Evolutionary conservation across 2,113 vertebrate species (phyloP).

Genomic region (Nycticorax nycticorax): DNA sequence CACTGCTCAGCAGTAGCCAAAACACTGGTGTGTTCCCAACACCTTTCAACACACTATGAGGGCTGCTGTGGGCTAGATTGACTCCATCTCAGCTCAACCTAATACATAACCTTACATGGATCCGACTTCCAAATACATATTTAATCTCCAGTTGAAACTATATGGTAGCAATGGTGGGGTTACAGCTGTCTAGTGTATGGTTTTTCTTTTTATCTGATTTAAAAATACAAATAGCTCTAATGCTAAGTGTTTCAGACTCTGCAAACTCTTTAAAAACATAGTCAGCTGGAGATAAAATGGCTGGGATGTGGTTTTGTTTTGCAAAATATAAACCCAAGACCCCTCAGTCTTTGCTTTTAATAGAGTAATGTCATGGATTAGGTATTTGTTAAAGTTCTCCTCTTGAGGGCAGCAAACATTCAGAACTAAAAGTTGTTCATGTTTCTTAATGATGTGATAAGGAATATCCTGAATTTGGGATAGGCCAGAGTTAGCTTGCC

Average conservation of each 20-base stretch:
- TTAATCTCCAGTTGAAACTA: neutral
- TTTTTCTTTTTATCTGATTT: neutral
- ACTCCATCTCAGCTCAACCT: no score
- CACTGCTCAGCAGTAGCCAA: no score
- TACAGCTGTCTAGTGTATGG: neutral
- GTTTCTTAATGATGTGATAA: neutral
- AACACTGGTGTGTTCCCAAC: no score
- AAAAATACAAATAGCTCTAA: neutral
- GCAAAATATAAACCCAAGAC: neutral
- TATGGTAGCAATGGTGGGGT: neutral
- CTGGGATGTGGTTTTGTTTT: neutral
- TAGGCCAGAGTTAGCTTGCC: neutral
- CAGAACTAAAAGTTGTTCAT: neutral
- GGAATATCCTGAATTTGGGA: neutral
- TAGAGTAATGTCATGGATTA: neutral
- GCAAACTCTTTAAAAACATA: neutral
- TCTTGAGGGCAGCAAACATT: conserved; percentile 68
- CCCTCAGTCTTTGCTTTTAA: neutral
- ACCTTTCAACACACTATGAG: no score
- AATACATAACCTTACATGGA: neutral
- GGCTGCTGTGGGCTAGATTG: no score
- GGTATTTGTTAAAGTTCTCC: conserved; percentile 1
- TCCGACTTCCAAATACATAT: neutral
- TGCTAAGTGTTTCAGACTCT: neutral
- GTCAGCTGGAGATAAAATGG: neutral